Evolutionary conservation across 1,140 invertebrate species (phyloP).

Genomic region (Pogonomyrmex californicus): DNA sequence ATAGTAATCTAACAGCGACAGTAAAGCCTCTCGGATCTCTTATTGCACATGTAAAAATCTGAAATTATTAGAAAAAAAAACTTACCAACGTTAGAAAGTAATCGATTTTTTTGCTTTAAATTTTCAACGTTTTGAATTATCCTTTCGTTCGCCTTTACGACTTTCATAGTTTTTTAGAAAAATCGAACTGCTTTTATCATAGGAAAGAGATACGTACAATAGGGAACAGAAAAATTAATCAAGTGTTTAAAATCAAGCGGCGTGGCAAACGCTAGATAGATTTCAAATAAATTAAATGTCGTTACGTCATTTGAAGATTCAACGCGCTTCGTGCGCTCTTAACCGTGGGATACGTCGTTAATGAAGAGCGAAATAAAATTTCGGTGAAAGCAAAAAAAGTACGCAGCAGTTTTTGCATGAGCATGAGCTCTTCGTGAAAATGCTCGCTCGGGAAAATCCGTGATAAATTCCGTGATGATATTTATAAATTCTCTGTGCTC

Average conservation of each 20-base stretch:
- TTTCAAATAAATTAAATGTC: conserved; percentile 29
- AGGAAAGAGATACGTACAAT: neutral
- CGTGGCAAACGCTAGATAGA: neutral
- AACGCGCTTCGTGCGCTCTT: neutral
- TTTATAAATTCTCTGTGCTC: conserved; percentile 45
- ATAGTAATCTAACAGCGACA: neutral
- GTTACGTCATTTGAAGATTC: neutral
- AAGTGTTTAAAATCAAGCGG: neutral
- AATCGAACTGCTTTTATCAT: neutral
- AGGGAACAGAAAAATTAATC: neutral
- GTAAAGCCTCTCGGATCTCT: neutral
- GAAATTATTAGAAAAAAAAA: neutral
- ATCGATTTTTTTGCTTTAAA: neutral
- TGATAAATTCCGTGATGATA: conserved; percentile 22
- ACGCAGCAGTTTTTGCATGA: neutral
- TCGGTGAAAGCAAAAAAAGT: conserved; percentile 32
- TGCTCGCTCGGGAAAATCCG: neutral
- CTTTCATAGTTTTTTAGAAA: neutral
- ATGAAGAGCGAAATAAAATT: conserved; percentile 26
- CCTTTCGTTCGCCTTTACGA: neutral
- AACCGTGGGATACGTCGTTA: neutral
- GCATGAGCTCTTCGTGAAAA: conserved; percentile 15
- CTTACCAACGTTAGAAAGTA: neutral
- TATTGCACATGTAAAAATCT: neutral
- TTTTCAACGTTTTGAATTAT: neutral